Base-by-base conservation (phyloP, 2,888 invertebrate genomes). In the Hydraecia micacea region DNA sequence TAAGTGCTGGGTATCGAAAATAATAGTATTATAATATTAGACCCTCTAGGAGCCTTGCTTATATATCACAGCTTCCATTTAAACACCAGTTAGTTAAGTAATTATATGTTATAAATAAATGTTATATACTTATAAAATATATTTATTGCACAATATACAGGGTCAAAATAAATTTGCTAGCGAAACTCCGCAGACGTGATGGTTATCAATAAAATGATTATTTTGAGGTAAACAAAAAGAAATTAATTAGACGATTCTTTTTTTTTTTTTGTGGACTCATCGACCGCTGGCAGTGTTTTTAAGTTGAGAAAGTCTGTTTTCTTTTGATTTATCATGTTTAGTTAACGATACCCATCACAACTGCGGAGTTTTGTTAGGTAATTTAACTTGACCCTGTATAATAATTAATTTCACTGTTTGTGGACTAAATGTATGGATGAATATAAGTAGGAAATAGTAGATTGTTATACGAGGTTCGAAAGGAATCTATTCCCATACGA, bases 111-210 rank as follows among this genome's bases (percentile, higher is more conserved):
- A 63, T 66, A 85, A 70, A 81, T 63, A 70, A 73, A 73, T 69
- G 55, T 75, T 42, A 32, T 62, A 76, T 76, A 58, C 55, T 25
- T 55, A 52, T 39, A 67, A 32, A 63, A 73, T 74, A 62, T 78
- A 83, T 75, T 86, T 86, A 80, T 73, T 75, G 80, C 80, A 86
- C 77, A 75, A 79, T 63, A 46, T 55, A 42, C n/a, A 58, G 25
- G 8, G 4, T 58, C 5, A 13, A n/a, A 58, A n/a, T n/a, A 58
- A n/a, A n/a, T n/a, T n/a, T 11, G 1, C 55, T 58, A n/a, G 11
- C n/a, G n/a, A n/a, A 58, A 58, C 55, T 58, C 5, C 3, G 55
- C n/a, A 9, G 4, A 25, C 9, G 11, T 25, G 25, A n/a, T 25
- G 25, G 2, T 3, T 9, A 9, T 25, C 25, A 11, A 11, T n/a